A percentile compares a stretch with the other conserved stretches of the same genome.
Conservation (phyloP, 1,140 invertebrate species). For the Liolophura sinensis region DNA sequence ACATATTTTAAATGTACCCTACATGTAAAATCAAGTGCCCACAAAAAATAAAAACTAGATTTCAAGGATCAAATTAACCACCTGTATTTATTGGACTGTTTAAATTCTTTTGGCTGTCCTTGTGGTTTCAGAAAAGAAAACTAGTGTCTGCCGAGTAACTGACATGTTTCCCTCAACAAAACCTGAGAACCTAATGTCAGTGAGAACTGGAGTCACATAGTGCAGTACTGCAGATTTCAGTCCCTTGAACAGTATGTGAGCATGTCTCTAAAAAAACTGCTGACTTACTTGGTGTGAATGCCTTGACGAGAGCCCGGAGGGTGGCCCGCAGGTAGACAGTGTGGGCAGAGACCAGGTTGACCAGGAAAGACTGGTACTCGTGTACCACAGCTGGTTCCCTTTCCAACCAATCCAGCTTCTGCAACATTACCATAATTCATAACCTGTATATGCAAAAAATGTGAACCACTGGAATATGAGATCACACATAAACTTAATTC, state of each 20-base stretch:
- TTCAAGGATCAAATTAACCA: no score
- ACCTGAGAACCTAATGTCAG: no score
- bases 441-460: not conserved
- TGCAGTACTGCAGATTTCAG: not conserved
- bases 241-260: not conserved
- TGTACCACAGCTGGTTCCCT: conserved; percentile 20
- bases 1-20: no score
- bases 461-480: not conserved
- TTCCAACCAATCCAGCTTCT: conserved; percentile 37
- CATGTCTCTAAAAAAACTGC: not conserved
- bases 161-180: no score
- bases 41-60: no score
- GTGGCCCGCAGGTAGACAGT: conserved; percentile 37
- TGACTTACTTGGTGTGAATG: conserved; percentile 31
- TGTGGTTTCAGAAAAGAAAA: no score
- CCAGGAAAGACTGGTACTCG: conserved; percentile 37
- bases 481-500: not conserved
- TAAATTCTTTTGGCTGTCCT: no score
- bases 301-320: conserved; percentile 30
- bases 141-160: no score
- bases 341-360: conserved; percentile 46
- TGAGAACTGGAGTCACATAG: not conserved
- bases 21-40: no score
- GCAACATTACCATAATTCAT: conserved; percentile 23
- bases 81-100: no score